Conservation (phyloP, 2,888 invertebrate genomes). For the Acleris sparsana region DNA sequence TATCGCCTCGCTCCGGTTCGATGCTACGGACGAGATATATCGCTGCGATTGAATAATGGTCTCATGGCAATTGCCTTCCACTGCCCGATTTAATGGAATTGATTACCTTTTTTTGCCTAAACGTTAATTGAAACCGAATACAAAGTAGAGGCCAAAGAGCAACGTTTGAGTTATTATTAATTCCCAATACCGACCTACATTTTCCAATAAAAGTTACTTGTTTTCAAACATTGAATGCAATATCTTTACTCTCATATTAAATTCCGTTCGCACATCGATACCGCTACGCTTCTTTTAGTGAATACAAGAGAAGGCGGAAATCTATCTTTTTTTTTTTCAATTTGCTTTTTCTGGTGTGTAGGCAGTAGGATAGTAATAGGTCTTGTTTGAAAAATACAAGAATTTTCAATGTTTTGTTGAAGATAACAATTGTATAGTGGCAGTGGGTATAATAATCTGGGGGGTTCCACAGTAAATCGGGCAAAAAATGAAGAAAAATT, state of each 20-base stretch:
- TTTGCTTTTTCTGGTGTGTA: no score
- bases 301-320: constrained; percentile 1
- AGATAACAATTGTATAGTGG: no score
- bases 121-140: constrained; percentile 47
- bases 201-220: constrained; percentile 3
- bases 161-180: background rate
- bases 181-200: background rate
- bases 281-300: constrained; percentile 3
- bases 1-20: constrained; percentile 78
- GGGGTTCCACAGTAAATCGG: no score
- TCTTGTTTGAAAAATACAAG: no score
- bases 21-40: constrained; percentile 74
- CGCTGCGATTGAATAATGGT: constrained; percentile 80
- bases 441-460: no score
- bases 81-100: constrained; percentile 59
- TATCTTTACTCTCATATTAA: constrained; percentile 17
- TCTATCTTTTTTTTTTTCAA: background rate
- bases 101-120: constrained; percentile 48
- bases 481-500: no score
- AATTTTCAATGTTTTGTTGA: no score
- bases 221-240: constrained; percentile 12
- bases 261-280: constrained; percentile 6
- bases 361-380: no score
- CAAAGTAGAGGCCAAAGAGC: constrained; percentile 9
- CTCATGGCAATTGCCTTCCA: constrained; percentile 72